Evolutionary conservation across 2,113 vertebrate genomes (phyloP), one percentile per base, ranked within the genome.

Genomic region (Corythoichthys haematopterus): DNA sequence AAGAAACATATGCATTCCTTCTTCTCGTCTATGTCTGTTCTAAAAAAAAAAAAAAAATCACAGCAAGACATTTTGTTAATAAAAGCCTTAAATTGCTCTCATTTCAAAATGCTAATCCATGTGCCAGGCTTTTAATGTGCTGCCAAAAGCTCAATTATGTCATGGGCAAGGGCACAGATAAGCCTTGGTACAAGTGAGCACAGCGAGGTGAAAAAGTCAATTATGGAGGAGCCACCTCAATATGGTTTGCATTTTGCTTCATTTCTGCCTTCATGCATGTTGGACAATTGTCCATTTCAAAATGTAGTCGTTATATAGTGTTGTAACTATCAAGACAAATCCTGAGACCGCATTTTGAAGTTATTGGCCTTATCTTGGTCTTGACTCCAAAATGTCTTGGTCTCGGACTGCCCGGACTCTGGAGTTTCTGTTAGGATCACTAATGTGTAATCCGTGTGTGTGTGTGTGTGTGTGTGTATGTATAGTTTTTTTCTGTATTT

Each of bases 91-190:
- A 80, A 84, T 72, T 78, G 66, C 70, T 55, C 53, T 71, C 40
- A 80, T 82, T 83, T 87, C 63, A 61, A 80, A 78, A 86, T 80
- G 71, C 81, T 74, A 84, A 88, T 88, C 74, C 80, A 82, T 69
- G 79, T 46, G 61, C 47, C 62, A 65, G 73, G 60, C 52, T 71
- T 78, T 75, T 58, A 82, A 82, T 82, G 74, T 60, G 65, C 74
- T 37, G 65, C 65, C 70, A 86, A 86, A 86, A 83, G 79, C 85
- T 85, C 74, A 80, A 86, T 89, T 88, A 82, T 87, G 79, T 80
- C 72, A 69, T 55, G 62, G 70, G 74, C 78, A 84, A 80, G 84
- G 84, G 74, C 76, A 77, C 69, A 75, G 88, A 92, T 91, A 89
- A 90, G 88, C 66, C 72, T 67, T 80, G 65, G 83, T 74, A 74